Conservation (phyloP, 1,140 invertebrate genomes). For the Zaprionus kolodkinae region DNA sequence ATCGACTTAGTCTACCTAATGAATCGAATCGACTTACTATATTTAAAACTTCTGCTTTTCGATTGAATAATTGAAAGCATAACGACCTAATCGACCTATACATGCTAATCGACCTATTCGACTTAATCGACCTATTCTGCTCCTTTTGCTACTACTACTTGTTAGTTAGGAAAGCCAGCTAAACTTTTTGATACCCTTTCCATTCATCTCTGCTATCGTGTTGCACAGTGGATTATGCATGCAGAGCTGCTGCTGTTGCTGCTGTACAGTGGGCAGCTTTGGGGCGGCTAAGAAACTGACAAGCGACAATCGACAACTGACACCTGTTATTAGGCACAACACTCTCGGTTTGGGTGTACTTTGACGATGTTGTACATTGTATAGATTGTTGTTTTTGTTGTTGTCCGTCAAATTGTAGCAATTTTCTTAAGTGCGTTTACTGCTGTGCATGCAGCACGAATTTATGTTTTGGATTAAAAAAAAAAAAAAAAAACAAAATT, state of each 20-base stretch:
- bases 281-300: slow-evolving; percentile 50
- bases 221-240: slow-evolving; percentile 20
- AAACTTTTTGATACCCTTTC: slow-evolving; percentile 9
- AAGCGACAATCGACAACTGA: slow-evolving; percentile 59
- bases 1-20: neutral
- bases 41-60: too few relatives aligned
- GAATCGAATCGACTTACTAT: too few relatives aligned
- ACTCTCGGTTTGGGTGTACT: slow-evolving; percentile 54
- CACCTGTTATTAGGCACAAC: slow-evolving; percentile 79
- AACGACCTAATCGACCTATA: neutral
- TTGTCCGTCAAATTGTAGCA: slow-evolving; percentile 63
- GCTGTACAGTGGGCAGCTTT: slow-evolving; percentile 58
- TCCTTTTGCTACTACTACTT: neutral
- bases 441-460: slow-evolving; percentile 37
- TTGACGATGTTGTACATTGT: slow-evolving; percentile 5
- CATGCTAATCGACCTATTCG: neutral
- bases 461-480: slow-evolving; percentile 13
- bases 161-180: neutral
- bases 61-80: too few relatives aligned
- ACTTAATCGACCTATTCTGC: neutral
- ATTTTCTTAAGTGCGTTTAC: slow-evolving; percentile 67
- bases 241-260: neutral
- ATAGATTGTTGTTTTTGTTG: slow-evolving; percentile 34
- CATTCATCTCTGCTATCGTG: neutral
- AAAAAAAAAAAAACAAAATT: slow-evolving; percentile 18